phyloP scores from a whole-genome alignment of 2,888 invertebrate species.

The Napeogenes sylphis region DNA sequence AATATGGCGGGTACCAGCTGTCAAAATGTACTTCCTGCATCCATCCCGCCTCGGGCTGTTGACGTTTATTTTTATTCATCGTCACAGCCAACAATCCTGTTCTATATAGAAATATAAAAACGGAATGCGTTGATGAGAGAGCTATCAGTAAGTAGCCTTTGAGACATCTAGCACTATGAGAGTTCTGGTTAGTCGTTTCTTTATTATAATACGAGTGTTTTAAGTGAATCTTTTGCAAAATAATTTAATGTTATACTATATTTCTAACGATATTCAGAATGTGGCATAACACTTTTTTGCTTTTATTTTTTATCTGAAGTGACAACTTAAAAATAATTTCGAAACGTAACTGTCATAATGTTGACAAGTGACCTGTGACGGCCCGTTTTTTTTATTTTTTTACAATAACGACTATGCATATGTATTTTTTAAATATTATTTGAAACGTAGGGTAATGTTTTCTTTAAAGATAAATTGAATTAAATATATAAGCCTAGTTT shows the following conservation, averaged over 20 bases:
- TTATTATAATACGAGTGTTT: conserved; percentile 25
- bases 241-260: neutral
- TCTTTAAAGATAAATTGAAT: no score
- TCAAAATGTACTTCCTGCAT: conserved; percentile 71
- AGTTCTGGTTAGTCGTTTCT: conserved; percentile 63
- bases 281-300: no score
- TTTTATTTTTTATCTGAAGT: no score
- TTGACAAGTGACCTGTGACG: no score
- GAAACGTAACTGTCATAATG: no score
- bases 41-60: conserved; percentile 52
- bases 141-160: conserved; percentile 71
- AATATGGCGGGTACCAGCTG: conserved; percentile 43
- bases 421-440: no score
- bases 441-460: no score
- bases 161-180: conserved; percentile 59
- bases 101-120: conserved; percentile 60
- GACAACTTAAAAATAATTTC: no score
- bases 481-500: no score
- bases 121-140: conserved; percentile 42
- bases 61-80: conserved; percentile 43
- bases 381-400: no score
- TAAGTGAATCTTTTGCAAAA: conserved; percentile 9
- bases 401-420: no score
- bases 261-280: no score
- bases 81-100: conserved; percentile 44